These are phyloP conservation scores for Polypedilum pembai DNA, from an alignment of 1,140 invertebrate species.

Conservation along the genomic window DNA sequence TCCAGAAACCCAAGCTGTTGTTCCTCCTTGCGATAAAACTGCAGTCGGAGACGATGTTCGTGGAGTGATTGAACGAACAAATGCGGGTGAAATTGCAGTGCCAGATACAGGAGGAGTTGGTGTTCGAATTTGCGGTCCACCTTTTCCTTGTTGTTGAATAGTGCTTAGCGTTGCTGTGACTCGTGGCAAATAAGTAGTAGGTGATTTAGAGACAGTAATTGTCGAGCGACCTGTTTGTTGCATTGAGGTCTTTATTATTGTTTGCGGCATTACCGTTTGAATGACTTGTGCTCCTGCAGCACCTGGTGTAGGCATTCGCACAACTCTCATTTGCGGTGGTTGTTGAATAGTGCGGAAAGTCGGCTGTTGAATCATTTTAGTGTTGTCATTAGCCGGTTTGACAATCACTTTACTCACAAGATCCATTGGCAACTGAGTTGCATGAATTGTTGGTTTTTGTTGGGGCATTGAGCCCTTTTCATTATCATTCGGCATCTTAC, in stretches of 20 bases:
- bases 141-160: background rate
- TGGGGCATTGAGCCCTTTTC: background rate
- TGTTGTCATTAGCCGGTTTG: background rate
- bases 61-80: background rate
- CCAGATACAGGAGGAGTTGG: background rate
- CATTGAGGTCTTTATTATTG: slow-evolving; percentile 3
- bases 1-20: background rate
- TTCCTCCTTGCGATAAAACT: background rate
- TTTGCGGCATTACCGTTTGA: background rate
- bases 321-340: slow-evolving; percentile 15
- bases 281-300: background rate
- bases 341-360: slow-evolving; percentile 9
- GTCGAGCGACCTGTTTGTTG: slow-evolving; percentile 4
- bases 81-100: background rate
- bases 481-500: background rate
- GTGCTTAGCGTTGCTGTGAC: slow-evolving; percentile 4
- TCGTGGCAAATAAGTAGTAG: background rate
- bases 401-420: slow-evolving; percentile 20
- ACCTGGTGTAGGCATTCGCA: background rate
- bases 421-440: background rate
- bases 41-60: slow-evolving; percentile 14
- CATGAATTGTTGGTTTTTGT: background rate
- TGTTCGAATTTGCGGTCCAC: background rate
- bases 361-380: background rate
- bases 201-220: slow-evolving; percentile 12